Conservation (phyloP, 1,140 invertebrate genomes). For the Delia radicum region DNA sequence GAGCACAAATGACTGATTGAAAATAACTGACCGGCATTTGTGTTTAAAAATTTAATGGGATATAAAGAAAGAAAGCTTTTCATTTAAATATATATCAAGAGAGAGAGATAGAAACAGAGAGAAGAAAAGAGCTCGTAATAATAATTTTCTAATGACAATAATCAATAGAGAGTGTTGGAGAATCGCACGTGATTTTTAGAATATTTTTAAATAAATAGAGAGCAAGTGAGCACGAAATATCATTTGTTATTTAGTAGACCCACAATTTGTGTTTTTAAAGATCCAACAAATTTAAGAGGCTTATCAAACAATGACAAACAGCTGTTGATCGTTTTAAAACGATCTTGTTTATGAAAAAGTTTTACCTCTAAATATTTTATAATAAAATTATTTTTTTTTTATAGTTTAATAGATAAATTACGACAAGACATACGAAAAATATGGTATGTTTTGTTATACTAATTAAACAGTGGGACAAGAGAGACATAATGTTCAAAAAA, state of each 20-base stretch:
- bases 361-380: too few relatives aligned
- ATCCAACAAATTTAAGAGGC: too few relatives aligned
- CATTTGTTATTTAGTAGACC: neutral
- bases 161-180: neutral
- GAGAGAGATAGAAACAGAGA: neutral
- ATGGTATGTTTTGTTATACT: too few relatives aligned
- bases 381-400: too few relatives aligned
- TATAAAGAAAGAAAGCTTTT: conserved; percentile 15
- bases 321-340: neutral
- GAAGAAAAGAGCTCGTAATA: too few relatives aligned
- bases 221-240: neutral
- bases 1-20: conserved; percentile 5
- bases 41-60: neutral
- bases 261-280: too few relatives aligned
- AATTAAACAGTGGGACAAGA: too few relatives aligned
- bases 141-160: neutral
- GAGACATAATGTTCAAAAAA: too few relatives aligned
- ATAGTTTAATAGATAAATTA: neutral
- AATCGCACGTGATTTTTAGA: neutral
- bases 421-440: neutral
- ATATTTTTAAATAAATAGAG: neutral
- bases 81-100: neutral
- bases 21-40: conserved; percentile 10
- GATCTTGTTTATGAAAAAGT: neutral
- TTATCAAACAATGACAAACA: neutral